phyloP scores from a whole-genome alignment of 2,888 invertebrate genomes.

The Dasypolia templi region DNA sequence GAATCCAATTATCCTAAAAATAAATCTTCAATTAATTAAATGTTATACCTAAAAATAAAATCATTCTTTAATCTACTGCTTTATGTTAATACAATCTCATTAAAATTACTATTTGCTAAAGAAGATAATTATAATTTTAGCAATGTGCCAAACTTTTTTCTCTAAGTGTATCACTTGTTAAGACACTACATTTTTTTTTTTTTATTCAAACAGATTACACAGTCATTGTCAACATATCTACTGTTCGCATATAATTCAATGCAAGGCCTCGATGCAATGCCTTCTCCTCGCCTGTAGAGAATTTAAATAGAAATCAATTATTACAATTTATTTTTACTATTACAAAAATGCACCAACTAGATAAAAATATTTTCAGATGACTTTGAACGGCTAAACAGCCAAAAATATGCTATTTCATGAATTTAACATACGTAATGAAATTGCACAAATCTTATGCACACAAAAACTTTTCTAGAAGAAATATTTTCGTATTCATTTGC shows the following conservation, averaged over 20 bases:
- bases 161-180: slow-evolving; percentile 12
- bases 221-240: slow-evolving; percentile 1
- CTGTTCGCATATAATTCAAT: slow-evolving; percentile 22
- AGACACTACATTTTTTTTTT: slow-evolving; percentile 14
- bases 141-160: slow-evolving; percentile 73
- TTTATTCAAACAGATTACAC: slow-evolving; percentile 22
- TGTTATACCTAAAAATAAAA: slow-evolving; percentile 33
- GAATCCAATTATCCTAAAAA: slow-evolving; percentile 35
- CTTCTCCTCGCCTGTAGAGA: slow-evolving; percentile 54
- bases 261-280: slow-evolving; percentile 21
- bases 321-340: slow-evolving; percentile 32
- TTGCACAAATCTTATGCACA: slow-evolving; percentile 38
- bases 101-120: slow-evolving; percentile 27
- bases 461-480: slow-evolving; percentile 35
- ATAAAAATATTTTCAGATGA: slow-evolving; percentile 52
- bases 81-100: slow-evolving; percentile 51
- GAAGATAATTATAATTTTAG: slow-evolving; percentile 58
- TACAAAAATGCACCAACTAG: slow-evolving; percentile 43
- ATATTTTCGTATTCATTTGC: slow-evolving; percentile 56
- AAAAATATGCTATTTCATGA: slow-evolving; percentile 29
- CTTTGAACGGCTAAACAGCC: slow-evolving; percentile 39
- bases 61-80: slow-evolving; percentile 24
- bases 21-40: slow-evolving; percentile 36
- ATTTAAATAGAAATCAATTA: slow-evolving; percentile 24
- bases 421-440: slow-evolving; percentile 33